Evolutionary conservation across 2,888 invertebrate species (phyloP).

Genomic region (Cistogaster globosa): DNA sequence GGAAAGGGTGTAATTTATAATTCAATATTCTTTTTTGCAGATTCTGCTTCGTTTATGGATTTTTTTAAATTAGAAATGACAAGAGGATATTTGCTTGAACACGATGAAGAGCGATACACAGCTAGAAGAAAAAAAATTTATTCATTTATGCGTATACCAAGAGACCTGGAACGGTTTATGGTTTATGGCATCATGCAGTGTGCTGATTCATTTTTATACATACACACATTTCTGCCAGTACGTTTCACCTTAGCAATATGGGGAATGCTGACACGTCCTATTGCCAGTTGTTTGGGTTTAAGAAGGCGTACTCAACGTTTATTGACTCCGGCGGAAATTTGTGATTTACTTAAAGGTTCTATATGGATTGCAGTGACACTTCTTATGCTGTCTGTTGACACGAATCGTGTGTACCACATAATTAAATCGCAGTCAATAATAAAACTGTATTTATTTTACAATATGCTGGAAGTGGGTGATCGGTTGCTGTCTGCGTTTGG

Average conservation of each 20-base stretch:
- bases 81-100: conserved; percentile 95
- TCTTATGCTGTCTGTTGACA: conserved; percentile 95
- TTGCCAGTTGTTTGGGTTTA: conserved; percentile 89
- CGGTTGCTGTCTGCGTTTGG: conserved; percentile 97
- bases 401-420: conserved; percentile 98
- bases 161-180: conserved; percentile 96
- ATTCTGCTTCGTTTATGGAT: conserved; percentile 83
- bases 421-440: conserved; percentile 99
- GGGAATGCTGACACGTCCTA: conserved; percentile 89
- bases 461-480: conserved; percentile 99
- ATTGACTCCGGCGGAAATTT: conserved; percentile 94
- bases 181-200: conserved; percentile 97
- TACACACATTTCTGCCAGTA: conserved; percentile 98
- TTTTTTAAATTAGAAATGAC: conserved; percentile 95
- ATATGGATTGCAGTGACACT: conserved; percentile 92
- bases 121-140: conserved; percentile 97
- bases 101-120: conserved; percentile 97
- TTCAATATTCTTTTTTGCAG: conserved; percentile 65
- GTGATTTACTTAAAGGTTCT: conserved; percentile 97
- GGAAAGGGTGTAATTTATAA: neutral
- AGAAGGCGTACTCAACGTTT: conserved; percentile 84
- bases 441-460: conserved; percentile 99
- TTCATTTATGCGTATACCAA: conserved; percentile 97
- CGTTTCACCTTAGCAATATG: conserved; percentile 94
- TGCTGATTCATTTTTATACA: conserved; percentile 97